Evolutionary conservation across 2,797 vertebrate genomes (phyloP).

Genomic region (Onychomys leucogaster): DNA sequence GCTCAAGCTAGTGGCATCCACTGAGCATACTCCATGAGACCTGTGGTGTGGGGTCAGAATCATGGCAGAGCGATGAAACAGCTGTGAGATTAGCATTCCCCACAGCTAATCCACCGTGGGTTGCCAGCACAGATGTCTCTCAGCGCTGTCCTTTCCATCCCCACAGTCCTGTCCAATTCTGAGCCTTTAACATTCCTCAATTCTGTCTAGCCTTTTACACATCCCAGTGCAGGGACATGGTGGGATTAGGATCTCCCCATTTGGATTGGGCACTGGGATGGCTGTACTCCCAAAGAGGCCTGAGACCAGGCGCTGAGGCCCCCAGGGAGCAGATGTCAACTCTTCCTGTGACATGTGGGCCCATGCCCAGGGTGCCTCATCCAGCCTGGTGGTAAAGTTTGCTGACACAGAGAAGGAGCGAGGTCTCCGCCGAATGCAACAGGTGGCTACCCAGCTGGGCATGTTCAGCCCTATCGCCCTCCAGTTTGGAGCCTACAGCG

Average conservation of each 20-base stretch:
- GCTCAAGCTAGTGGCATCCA: not conserved
- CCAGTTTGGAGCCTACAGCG: slow-evolving; percentile 96
- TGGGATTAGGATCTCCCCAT: not conserved
- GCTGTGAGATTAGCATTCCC: not conserved
- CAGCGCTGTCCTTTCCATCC: not conserved
- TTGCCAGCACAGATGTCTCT: not conserved
- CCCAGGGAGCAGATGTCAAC: not conserved
- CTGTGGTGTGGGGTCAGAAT: not conserved
- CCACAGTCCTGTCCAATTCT: not conserved
- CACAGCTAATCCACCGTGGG: not conserved
- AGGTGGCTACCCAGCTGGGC: slow-evolving; percentile 95
- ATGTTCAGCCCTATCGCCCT: slow-evolving; percentile 97
- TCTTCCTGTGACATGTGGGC: not conserved
- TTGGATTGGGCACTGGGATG: not conserved
- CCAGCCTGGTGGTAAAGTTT: slow-evolving; percentile 97
- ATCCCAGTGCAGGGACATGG: not conserved
- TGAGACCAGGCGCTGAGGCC: not conserved
- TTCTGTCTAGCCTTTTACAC: not conserved
- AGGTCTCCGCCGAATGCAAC: slow-evolving; percentile 95
- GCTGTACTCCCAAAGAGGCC: not conserved
- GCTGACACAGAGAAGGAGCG: slow-evolving; percentile 97
- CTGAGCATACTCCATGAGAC: not conserved
- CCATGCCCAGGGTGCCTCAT: slow-evolving; percentile 93
- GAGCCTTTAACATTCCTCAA: not conserved
- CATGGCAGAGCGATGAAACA: accelerated